phyloP scores from a whole-genome alignment of 2,113 vertebrate genomes.

The Oreochromis aureus region DNA sequence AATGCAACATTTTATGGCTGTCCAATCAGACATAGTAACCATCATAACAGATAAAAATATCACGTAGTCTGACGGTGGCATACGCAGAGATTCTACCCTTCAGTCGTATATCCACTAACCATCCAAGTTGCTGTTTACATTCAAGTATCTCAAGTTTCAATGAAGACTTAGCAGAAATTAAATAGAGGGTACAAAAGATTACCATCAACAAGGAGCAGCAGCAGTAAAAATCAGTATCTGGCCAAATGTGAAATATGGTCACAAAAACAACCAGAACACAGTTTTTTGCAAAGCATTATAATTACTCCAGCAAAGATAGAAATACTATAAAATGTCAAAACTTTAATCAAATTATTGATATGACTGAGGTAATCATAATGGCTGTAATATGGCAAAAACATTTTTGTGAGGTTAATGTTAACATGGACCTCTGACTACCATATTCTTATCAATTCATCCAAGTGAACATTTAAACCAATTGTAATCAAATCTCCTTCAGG shows the following conservation, averaged over 20 bases:
- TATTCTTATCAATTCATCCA: neutral
- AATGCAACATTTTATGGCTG: neutral
- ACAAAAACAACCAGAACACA: neutral
- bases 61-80: neutral
- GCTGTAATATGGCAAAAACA: neutral
- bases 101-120: neutral
- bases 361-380: neutral
- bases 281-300: neutral
- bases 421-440: neutral
- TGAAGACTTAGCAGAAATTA: neutral
- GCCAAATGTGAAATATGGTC: neutral
- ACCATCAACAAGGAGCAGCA: neutral
- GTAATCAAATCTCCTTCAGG: neutral
- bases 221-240: neutral
- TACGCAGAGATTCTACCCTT: neutral
- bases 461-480: neutral
- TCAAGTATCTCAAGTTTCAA: neutral
- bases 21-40: neutral
- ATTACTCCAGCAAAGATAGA: neutral
- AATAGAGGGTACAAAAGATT: neutral
- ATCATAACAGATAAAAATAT: neutral
- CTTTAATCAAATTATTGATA: neutral
- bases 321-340: neutral
- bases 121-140: neutral
- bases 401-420: neutral